Conservation (phyloP, 1,140 invertebrate species). For the Diorhabda sublineata region DNA sequence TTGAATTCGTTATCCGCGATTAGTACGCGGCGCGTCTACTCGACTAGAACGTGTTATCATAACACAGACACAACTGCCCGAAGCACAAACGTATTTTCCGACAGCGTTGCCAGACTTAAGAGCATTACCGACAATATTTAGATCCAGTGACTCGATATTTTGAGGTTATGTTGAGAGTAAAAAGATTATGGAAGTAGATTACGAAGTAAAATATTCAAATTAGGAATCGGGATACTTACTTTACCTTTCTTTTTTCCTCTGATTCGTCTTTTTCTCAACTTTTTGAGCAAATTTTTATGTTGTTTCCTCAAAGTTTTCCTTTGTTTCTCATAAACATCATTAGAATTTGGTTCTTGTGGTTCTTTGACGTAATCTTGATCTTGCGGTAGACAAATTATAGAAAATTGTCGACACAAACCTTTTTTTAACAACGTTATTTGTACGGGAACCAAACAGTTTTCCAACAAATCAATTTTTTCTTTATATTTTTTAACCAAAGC, state of each 20-base stretch:
- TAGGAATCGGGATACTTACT: slow-evolving; percentile 2
- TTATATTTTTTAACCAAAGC: slow-evolving; percentile 18
- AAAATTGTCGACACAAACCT: slow-evolving; percentile 52
- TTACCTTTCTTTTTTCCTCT: slow-evolving; percentile 49
- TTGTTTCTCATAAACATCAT: slow-evolving; percentile 55
- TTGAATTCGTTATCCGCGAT: too few species aligned
- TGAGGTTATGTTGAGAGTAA: too few species aligned
- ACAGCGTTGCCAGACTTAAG: too few species aligned
- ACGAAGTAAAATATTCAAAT: too few species aligned
- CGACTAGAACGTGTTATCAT: too few species aligned
- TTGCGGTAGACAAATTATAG: slow-evolving; percentile 63
- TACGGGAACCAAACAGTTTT: slow-evolving; percentile 54
- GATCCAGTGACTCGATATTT: too few species aligned
- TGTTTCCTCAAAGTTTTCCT: slow-evolving; percentile 54
- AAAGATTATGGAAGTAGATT: too few species aligned
- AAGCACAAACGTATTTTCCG: too few species aligned
- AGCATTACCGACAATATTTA: too few species aligned
- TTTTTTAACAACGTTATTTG: slow-evolving; percentile 49
- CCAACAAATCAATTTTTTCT: slow-evolving; percentile 12
- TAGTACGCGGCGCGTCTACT: too few species aligned
- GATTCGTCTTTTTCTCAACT: slow-evolving; percentile 53
- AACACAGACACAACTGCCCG: too few species aligned
- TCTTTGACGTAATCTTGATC: slow-evolving; percentile 54
- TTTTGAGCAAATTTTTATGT: slow-evolving; percentile 59
- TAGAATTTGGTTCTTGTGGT: slow-evolving; percentile 54